Percentiles rank a stretch among this genome's conserved stretches.
Conservation (phyloP, 2,888 invertebrate species). For the Scrobipalpa atriplicella region DNA sequence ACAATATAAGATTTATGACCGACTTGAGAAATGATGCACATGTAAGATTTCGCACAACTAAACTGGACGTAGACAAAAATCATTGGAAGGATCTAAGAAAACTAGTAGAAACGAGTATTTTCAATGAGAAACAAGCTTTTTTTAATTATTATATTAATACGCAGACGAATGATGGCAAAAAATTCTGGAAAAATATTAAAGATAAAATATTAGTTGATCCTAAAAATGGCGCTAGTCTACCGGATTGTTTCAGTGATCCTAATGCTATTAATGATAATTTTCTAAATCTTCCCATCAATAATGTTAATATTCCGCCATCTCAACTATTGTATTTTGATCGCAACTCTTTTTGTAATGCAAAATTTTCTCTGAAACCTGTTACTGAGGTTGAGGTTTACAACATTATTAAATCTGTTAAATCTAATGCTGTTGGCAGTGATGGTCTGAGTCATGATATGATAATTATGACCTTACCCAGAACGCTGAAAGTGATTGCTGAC, state of each 20-base stretch:
- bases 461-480: background rate
- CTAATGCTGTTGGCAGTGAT: background rate
- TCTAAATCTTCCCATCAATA: background rate
- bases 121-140: too few species aligned
- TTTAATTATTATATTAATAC: background rate
- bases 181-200: conserved; percentile 2
- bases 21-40: background rate
- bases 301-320: background rate
- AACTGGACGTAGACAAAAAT: background rate
- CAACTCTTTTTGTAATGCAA: background rate
- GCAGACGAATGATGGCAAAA: background rate
- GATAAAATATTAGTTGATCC: background rate
- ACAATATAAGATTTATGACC: conserved; percentile 4
- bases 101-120: too few species aligned
- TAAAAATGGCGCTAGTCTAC: background rate
- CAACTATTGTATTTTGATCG: background rate
- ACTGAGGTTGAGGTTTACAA: background rate
- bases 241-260: background rate
- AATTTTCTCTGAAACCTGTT: background rate
- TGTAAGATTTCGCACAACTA: background rate
- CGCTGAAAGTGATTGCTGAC: background rate
- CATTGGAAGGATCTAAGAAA: background rate
- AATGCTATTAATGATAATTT: background rate
- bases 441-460: background rate
- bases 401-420: background rate